Conservation (phyloP, 2,797 vertebrate species). For the Lithobates sylvaticus region DNA sequence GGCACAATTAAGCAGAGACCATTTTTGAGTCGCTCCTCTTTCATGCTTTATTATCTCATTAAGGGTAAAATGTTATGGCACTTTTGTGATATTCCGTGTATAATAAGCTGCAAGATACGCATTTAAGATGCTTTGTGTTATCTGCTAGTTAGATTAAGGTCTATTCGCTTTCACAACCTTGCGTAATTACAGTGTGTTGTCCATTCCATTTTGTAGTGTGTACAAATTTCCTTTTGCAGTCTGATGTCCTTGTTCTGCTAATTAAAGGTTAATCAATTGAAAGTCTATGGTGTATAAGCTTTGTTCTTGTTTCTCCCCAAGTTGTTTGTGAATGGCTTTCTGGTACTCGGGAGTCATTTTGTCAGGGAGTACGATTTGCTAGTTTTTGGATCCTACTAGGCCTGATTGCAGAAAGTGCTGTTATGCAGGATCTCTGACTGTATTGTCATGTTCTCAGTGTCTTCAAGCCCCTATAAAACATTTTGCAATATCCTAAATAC, state of each 20-base stretch:
- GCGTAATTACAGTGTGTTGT: neutral
- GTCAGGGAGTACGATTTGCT: neutral
- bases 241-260: slow-evolving; percentile 34
- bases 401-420: neutral
- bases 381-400: neutral
- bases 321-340: neutral
- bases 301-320: neutral
- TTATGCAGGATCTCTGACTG: neutral
- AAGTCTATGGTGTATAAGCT: slow-evolving; percentile 1
- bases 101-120: neutral
- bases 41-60: slow-evolving; percentile 2
- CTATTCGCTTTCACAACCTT: neutral
- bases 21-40: neutral
- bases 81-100: neutral
- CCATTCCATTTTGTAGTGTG: slow-evolving; percentile 9
- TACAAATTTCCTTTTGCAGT: neutral
- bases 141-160: slow-evolving; percentile 7
- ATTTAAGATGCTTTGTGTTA: neutral
- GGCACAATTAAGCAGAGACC: neutral
- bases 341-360: neutral
- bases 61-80: slow-evolving; percentile 5
- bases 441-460: neutral
- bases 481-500: neutral
- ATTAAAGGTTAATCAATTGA: slow-evolving; percentile 29
- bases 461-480: neutral